Evolutionary conservation across 2,797 vertebrate genomes (phyloP).

Genomic region (Phyllotis vaccarum): DNA sequence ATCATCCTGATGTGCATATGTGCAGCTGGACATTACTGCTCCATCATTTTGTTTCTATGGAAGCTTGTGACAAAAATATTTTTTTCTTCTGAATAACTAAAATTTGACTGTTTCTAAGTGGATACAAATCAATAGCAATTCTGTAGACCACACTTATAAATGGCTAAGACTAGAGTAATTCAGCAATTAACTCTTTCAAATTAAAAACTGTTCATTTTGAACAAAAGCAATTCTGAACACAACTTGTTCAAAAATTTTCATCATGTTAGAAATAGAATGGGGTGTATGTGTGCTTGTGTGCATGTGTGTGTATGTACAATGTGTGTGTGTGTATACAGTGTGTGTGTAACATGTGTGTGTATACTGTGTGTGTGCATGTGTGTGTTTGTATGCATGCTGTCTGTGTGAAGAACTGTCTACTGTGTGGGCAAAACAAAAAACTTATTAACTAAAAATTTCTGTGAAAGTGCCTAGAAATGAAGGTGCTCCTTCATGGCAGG

Average conservation of each 20-base stretch:
- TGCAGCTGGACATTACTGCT: neutral
- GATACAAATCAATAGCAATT: neutral
- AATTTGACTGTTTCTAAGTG: constrained; percentile 44
- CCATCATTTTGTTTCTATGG: neutral
- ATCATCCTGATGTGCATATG: neutral
- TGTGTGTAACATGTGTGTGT: neutral
- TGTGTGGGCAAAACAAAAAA: neutral
- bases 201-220: constrained; percentile 54
- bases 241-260: constrained; percentile 46
- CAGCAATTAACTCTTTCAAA: constrained; percentile 35
- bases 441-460: neutral
- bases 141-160: neutral
- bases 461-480: constrained; percentile 16
- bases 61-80: neutral
- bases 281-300: neutral
- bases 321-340: neutral
- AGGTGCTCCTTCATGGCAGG: constrained; percentile 54
- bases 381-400: too few species aligned
- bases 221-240: constrained; percentile 55
- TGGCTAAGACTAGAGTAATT: neutral
- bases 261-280: neutral
- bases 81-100: constrained; percentile 45
- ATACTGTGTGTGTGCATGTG: too few species aligned
- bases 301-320: neutral
- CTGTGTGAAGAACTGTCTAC: neutral